A percentile compares a stretch with the other conserved stretches of the same genome.
These are phyloP conservation scores for Homarus gammarus DNA, from an alignment of 2,888 invertebrate genomes.

Conservation along the genomic window DNA sequence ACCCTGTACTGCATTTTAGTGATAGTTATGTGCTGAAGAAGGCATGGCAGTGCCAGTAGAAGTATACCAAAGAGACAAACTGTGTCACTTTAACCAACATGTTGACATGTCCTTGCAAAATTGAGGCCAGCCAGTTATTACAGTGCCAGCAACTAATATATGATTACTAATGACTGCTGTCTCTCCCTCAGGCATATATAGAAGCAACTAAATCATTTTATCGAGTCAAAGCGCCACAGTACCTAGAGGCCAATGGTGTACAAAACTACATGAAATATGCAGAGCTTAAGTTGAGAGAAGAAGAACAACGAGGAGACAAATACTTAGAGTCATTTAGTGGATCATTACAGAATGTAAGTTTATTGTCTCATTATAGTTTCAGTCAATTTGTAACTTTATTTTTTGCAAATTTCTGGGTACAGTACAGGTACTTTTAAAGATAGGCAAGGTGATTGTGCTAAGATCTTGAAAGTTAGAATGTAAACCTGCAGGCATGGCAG, in stretches of 20 bases:
- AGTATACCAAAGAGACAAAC: too few species aligned
- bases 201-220: constrained; percentile 97
- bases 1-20: too few species aligned
- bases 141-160: neutral
- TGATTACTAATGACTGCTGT: neutral
- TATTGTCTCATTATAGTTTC: neutral
- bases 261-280: constrained; percentile 98
- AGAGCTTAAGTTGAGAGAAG: constrained; percentile 95
- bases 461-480: too few species aligned
- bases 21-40: too few species aligned
- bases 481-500: too few species aligned
- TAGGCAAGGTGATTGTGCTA: too few species aligned
- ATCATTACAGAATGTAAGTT: constrained; percentile 82
- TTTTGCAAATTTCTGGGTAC: neutral
- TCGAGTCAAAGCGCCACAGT: constrained; percentile 91
- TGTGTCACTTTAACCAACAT: too few species aligned
- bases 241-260: constrained; percentile 93
- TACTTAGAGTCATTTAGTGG: constrained; percentile 95
- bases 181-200: constrained; percentile 85
- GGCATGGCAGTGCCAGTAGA: too few species aligned
- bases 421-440: too few species aligned
- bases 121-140: too few species aligned
- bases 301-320: constrained; percentile 93
- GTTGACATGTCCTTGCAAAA: too few species aligned
- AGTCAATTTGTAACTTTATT: neutral